phyloP scores from a whole-genome alignment of 2,888 invertebrate species.

The Suillia variegata region DNA sequence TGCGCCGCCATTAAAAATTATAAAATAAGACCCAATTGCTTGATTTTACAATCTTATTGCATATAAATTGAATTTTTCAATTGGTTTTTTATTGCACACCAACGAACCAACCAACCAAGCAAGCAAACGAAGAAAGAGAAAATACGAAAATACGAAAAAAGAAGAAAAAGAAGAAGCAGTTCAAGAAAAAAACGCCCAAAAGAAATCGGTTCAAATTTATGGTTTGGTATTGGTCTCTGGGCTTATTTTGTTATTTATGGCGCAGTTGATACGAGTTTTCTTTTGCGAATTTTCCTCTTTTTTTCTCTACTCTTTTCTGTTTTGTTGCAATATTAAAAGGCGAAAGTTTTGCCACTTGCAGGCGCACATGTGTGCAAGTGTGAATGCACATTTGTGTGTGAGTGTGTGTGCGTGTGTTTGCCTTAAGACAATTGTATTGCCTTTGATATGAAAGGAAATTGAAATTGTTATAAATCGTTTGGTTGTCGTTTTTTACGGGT shows the following conservation, averaged over 20 bases:
- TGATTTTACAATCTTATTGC: neutral
- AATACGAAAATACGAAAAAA: too few relatives aligned
- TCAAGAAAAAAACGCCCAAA: too few relatives aligned
- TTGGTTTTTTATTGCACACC: neutral
- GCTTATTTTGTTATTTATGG: conserved; percentile 43
- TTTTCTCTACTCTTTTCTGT: too few relatives aligned
- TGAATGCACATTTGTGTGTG: neutral
- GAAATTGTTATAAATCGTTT: too few relatives aligned
- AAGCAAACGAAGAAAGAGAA: too few relatives aligned
- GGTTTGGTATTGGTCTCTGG: conserved; percentile 3
- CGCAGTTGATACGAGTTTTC: conserved; percentile 28
- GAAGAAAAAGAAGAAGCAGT: too few relatives aligned
- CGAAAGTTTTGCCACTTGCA: neutral
- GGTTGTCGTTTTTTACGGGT: neutral
- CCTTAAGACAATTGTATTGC: neutral
- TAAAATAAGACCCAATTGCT: neutral
- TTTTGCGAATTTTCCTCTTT: too few relatives aligned
- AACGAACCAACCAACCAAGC: too few relatives aligned
- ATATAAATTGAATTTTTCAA: neutral
- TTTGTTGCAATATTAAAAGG: neutral
- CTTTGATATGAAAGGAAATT: neutral
- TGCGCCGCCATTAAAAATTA: neutral
- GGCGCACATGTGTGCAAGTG: neutral
- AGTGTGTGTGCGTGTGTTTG: neutral
- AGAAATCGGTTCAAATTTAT: neutral